phyloP scores from a whole-genome alignment of 2,888 invertebrate genomes.

The Euspilapteryx auroguttella region DNA sequence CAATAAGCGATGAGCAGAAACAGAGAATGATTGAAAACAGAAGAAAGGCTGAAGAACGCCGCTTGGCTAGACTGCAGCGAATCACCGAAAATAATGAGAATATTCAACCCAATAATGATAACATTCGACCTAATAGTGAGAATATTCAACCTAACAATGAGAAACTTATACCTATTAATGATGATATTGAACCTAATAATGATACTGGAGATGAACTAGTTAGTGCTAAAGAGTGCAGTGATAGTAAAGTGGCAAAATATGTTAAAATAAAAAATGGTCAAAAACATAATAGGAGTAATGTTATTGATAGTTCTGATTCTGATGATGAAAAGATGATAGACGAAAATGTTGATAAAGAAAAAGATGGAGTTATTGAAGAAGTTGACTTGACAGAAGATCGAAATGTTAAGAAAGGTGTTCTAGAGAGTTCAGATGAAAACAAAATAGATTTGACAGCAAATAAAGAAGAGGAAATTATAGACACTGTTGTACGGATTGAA shows the following conservation, averaged over 20 bases:
- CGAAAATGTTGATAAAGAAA: background rate
- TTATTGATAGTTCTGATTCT: slow-evolving; percentile 18
- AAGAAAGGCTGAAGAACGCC: slow-evolving; percentile 64
- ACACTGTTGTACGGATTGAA: background rate
- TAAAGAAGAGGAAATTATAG: background rate
- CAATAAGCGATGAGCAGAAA: slow-evolving; percentile 63
- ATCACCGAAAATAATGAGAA: slow-evolving; percentile 6
- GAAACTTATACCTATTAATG: background rate
- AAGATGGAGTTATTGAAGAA: background rate
- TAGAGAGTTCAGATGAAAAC: too few species aligned
- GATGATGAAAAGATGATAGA: slow-evolving; percentile 11
- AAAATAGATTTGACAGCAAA: background rate
- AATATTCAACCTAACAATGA: background rate
- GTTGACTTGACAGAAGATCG: background rate
- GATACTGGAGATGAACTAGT: background rate
- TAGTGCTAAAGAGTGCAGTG: background rate
- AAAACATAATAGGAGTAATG: slow-evolving; percentile 14
- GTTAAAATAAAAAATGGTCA: too few species aligned
- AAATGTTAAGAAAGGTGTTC: background rate
- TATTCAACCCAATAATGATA: background rate
- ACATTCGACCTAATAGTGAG: slow-evolving; percentile 1
- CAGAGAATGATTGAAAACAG: slow-evolving; percentile 71
- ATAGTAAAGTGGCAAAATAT: slow-evolving; percentile 2
- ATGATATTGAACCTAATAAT: background rate
- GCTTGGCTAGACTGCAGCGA: slow-evolving; percentile 53